Percentiles rank a stretch among this genome's conserved stretches.
phyloP scores from a whole-genome alignment of 2,797 vertebrate species.

The Toxotes lorentzi region DNA sequence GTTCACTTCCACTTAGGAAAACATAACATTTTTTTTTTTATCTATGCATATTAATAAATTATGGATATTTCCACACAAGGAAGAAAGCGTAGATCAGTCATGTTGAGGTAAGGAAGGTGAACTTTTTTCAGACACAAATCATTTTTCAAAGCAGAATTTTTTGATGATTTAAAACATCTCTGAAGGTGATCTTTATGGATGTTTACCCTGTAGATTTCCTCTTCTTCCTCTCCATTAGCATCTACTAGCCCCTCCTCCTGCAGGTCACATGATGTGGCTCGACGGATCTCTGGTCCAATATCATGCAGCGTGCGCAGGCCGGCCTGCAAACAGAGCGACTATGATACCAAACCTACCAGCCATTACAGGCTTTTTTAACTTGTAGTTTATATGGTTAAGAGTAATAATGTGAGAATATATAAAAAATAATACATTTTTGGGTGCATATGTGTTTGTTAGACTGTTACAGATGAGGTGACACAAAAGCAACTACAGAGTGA shows the following conservation, averaged over 20 bases:
- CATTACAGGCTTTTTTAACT: background rate
- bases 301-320: conserved; percentile 98
- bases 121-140: background rate
- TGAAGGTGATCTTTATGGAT: background rate
- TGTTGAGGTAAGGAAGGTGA: too few relatives aligned
- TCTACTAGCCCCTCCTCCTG: conserved; percentile 96
- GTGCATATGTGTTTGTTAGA: background rate
- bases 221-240: conserved; percentile 91
- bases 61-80: too few relatives aligned
- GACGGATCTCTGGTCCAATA: conserved; percentile 98
- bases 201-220: conserved; percentile 95
- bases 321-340: conserved; percentile 87
- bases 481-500: background rate
- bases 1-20: too few relatives aligned
- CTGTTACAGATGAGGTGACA: background rate
- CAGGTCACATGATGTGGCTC: conserved; percentile 98
- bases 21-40: too few relatives aligned
- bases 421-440: too few relatives aligned
- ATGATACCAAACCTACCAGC: background rate
- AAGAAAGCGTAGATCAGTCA: too few relatives aligned
- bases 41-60: too few relatives aligned
- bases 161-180: background rate
- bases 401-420: background rate
- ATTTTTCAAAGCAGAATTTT: background rate
- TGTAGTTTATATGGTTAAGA: background rate